phyloP scores from a whole-genome alignment of 2,113 vertebrate species.

The Heterocephalus glaber region DNA sequence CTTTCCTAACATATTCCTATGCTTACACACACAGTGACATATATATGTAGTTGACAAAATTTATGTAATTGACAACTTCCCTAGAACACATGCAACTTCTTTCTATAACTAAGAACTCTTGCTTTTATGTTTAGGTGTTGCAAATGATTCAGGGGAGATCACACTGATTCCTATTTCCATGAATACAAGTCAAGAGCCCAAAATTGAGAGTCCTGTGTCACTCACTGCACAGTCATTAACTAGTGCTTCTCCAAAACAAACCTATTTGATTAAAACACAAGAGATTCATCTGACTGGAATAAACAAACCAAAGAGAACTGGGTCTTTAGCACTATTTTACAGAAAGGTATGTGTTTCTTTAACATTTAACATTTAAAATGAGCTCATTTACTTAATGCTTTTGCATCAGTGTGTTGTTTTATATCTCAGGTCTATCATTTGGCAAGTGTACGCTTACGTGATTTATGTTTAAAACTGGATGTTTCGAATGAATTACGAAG shows the following conservation, averaged over 20 bases:
- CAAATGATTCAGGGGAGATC: conserved; percentile 87
- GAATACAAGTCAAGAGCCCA: conserved; percentile 84
- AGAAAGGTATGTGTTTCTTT: conserved; percentile 90
- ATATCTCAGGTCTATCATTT: conserved; percentile 94
- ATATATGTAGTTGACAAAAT: neutral
- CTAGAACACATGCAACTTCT: neutral
- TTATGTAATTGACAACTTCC: neutral
- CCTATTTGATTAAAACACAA: conserved; percentile 64
- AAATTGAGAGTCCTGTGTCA: conserved; percentile 71
- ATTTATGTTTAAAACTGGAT: conserved; percentile 94
- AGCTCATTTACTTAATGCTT: neutral
- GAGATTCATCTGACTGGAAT: conserved; percentile 72
- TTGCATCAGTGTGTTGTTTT: neutral
- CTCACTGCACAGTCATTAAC: conserved; percentile 88
- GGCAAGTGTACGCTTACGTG: conserved; percentile 95
- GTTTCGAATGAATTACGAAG: conserved; percentile 92
- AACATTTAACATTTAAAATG: conserved; percentile 18
- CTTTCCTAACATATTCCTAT: conserved; percentile 12
- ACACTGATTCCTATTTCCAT: conserved; percentile 90
- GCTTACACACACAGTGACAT: neutral
- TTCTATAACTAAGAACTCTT: conserved; percentile 65
- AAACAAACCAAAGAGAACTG: conserved; percentile 90
- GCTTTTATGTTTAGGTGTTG: conserved; percentile 85
- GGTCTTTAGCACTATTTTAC: conserved; percentile 97
- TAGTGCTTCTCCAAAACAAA: conserved; percentile 84